Evolutionary conservation across 2,113 vertebrate species (phyloP).

Genomic region (Psilopogon haemacephalus): DNA sequence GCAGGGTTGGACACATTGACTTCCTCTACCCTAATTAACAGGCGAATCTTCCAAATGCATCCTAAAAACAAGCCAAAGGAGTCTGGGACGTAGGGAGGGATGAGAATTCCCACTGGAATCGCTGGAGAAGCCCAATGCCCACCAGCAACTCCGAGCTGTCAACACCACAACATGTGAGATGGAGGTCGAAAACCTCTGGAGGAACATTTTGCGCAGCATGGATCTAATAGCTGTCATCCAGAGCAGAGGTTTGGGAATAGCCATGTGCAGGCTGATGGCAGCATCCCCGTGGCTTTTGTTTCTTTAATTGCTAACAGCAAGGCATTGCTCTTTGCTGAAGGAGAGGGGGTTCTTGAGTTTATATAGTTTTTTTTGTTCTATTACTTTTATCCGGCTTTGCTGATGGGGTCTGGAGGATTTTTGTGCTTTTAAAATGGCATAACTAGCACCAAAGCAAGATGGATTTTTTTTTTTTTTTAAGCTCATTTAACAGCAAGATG

Average conservation of each 20-base stretch:
- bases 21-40: neutral
- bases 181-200: neutral
- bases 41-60: neutral
- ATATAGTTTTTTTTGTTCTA: neutral
- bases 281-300: conserved; percentile 20
- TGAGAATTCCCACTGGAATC: neutral
- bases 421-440: neutral
- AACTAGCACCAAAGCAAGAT: neutral
- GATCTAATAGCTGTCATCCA: conserved; percentile 27
- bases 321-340: neutral
- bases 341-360: neutral
- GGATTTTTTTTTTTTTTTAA: neutral
- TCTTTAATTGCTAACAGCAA: conserved; percentile 14
- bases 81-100: accelerated
- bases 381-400: neutral
- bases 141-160: neutral
- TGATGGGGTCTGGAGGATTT: neutral
- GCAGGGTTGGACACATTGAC: neutral
- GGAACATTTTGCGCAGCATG: neutral
- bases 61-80: neutral
- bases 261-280: neutral
- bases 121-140: neutral
- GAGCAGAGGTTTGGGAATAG: neutral
- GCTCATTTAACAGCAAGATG: neutral
- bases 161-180: accelerated